A percentile compares a stretch with the other conserved stretches of the same genome.
Evolutionary conservation across 2,113 vertebrate genomes (phyloP).

Genomic region (Oceanodroma tethys): DNA sequence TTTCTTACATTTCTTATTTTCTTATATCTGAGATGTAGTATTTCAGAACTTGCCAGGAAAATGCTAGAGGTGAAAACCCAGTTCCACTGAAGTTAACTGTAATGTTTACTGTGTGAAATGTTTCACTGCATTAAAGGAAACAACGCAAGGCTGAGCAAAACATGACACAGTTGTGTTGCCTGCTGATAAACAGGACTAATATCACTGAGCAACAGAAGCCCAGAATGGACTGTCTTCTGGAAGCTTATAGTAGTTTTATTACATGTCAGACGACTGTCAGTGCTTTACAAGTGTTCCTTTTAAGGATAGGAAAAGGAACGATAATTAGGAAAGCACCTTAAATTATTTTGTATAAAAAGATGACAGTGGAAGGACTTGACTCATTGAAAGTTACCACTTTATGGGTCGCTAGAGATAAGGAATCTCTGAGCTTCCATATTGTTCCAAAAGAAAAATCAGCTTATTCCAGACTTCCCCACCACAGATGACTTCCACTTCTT

Average conservation of each 20-base stretch:
- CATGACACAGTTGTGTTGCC: not conserved
- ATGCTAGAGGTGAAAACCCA: not conserved
- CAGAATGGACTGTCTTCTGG: not conserved
- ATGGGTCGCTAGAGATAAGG: conserved; percentile 41
- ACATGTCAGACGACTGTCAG: not conserved
- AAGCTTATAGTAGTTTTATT: not conserved
- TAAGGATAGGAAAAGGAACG: not conserved
- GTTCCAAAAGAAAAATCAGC: conserved; percentile 33
- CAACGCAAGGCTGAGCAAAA: not conserved
- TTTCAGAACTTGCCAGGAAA: not conserved
- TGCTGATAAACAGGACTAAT: conserved; percentile 33
- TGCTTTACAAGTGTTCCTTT: not conserved
- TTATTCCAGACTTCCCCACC: conserved; percentile 46
- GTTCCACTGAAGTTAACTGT: not conserved
- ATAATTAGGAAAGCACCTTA: not conserved
- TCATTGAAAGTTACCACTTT: not conserved
- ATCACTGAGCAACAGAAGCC: conserved; percentile 39
- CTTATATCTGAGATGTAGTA: not conserved
- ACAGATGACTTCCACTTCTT: not conserved
- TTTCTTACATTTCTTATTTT: not conserved
- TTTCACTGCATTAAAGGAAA: not conserved
- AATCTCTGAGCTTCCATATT: not conserved
- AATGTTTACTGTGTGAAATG: not conserved
- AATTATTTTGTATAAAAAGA: not conserved
- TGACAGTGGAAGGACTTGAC: not conserved